These are phyloP conservation scores for Anthopleura sola DNA, from an alignment of 64 coral and sea anemone genomes.

Conservation along the genomic window DNA sequence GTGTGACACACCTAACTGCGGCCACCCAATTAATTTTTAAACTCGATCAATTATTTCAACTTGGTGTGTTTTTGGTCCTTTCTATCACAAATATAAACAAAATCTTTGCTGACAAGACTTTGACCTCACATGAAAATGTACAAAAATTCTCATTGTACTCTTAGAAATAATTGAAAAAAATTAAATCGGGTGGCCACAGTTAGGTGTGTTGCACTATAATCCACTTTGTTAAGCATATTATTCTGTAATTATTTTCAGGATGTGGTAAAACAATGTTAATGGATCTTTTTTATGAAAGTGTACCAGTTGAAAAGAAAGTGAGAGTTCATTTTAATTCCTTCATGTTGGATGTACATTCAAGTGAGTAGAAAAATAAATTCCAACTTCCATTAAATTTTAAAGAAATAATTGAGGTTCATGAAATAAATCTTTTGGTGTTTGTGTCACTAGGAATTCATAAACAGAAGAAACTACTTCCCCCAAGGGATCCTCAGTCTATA, in stretches of 20 bases:
- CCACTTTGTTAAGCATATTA: neutral
- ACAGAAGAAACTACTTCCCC: slow-evolving; percentile 76
- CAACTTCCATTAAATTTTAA: too few relatives aligned
- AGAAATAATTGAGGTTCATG: neutral
- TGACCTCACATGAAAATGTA: too few relatives aligned
- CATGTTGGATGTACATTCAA: slow-evolving; percentile 96
- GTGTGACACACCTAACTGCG: too few relatives aligned
- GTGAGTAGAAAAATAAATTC: slow-evolving; percentile 43
- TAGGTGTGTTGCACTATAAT: too few relatives aligned
- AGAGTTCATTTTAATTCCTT: slow-evolving; percentile 98
- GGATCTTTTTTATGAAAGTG: slow-evolving; percentile 89
- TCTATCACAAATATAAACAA: too few relatives aligned
- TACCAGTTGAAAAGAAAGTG: slow-evolving; percentile 81
- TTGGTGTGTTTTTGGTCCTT: too few relatives aligned
- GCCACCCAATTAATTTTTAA: too few relatives aligned
- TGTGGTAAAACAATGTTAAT: slow-evolving; percentile 99
- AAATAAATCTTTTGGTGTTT: neutral
- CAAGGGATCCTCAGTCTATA: slow-evolving; percentile 64
- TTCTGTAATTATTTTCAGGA: slow-evolving; percentile 39
- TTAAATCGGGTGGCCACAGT: too few relatives aligned
- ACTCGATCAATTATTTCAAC: too few relatives aligned
- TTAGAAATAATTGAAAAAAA: too few relatives aligned
- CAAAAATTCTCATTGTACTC: too few relatives aligned
- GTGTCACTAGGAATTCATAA: slow-evolving; percentile 77
- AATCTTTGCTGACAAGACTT: too few relatives aligned